Conservation (phyloP, 2,797 vertebrate species). For the Pseudocheirus occidentalis region DNA sequence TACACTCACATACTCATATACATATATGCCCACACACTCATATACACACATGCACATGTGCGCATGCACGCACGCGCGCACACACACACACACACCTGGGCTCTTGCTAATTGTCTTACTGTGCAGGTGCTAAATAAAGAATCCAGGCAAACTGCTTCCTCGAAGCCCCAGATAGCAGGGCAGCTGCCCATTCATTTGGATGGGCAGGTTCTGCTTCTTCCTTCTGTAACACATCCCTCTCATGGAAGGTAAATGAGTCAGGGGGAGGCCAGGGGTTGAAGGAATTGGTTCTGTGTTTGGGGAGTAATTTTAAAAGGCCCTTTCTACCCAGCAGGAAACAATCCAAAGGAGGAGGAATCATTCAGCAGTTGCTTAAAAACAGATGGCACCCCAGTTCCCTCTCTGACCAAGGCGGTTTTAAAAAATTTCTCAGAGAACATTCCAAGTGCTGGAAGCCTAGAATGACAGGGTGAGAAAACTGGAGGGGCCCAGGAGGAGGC, state of each 20-base stretch:
- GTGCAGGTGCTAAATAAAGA: conserved; percentile 64
- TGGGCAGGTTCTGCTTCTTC: conserved; percentile 48
- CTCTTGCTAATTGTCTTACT: conserved; percentile 68
- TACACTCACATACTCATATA: too few relatives aligned
- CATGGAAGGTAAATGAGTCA: conserved; percentile 69
- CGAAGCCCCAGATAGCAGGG: conserved; percentile 59
- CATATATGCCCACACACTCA: conserved; percentile 1
- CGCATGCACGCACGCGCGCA: not conserved
- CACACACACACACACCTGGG: conserved; percentile 47
- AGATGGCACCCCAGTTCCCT: not conserved
- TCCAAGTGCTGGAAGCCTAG: not conserved
- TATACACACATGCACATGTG: not conserved
- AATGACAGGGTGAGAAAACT: not conserved
- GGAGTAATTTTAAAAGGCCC: conserved; percentile 75
- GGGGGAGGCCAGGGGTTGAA: conserved; percentile 62
- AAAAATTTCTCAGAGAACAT: not conserved
- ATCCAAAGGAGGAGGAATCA: conserved; percentile 67
- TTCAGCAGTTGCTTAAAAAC: conserved; percentile 17
- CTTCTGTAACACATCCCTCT: conserved; percentile 72
- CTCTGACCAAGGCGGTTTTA: conserved; percentile 2
- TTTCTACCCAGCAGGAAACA: conserved; percentile 64
- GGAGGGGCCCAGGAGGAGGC: not conserved
- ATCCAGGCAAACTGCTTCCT: conserved; percentile 73
- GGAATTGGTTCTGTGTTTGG: conserved; percentile 71
- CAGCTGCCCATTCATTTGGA: conserved; percentile 70